Percentiles rank a stretch among this genome's conserved stretches.
phyloP scores from a whole-genome alignment of 2,888 invertebrate species.

The Drosophila suboccidentalis region DNA sequence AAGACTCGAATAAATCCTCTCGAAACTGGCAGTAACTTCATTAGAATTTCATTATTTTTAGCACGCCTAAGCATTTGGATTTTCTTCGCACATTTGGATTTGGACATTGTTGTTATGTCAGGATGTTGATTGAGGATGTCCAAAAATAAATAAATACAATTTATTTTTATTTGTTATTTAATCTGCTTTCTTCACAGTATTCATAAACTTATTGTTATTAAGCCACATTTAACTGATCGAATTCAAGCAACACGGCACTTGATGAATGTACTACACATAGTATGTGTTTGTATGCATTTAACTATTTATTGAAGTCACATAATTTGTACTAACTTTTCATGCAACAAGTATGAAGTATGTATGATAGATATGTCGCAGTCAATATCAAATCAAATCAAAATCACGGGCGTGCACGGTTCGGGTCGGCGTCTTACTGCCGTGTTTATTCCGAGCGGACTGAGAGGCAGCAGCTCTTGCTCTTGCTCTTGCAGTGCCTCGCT shows the following conservation, averaged over 20 bases:
- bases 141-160: neutral
- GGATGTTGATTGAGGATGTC: neutral
- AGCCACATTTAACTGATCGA: neutral
- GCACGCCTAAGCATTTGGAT: conserved; percentile 14
- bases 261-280: neutral
- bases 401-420: conserved; percentile 30
- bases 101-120: neutral
- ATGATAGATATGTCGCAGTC: conserved; percentile 45
- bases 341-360: conserved; percentile 46
- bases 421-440: conserved; percentile 57
- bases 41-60: conserved; percentile 48
- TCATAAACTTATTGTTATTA: neutral
- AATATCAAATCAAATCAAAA: conserved; percentile 37
- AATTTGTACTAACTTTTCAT: conserved; percentile 49
- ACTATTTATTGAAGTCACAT: conserved; percentile 22
- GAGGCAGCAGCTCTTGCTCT: conserved; percentile 56
- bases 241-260: neutral
- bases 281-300: neutral
- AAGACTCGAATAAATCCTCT: conserved; percentile 1
- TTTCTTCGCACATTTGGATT: neutral
- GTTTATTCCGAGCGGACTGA: conserved; percentile 70
- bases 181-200: neutral
- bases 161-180: neutral
- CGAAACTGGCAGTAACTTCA: conserved; percentile 28
- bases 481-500: conserved; percentile 50